Evolutionary conservation across 2,113 vertebrate genomes (phyloP).

Genomic region (Casuarius casuarius): DNA sequence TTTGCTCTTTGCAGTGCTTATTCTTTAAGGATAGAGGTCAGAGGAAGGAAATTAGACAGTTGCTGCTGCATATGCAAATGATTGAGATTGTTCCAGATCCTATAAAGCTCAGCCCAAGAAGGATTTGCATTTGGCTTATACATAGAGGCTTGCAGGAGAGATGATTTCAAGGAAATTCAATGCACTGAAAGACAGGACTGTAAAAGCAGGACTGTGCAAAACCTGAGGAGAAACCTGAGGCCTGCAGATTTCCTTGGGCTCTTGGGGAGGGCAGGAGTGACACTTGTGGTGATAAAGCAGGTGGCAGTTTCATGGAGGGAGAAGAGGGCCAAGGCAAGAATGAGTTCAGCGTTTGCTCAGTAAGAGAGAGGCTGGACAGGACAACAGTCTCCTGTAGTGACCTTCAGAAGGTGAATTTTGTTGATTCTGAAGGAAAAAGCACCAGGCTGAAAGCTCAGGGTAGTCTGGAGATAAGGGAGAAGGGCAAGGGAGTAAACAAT

Average conservation of each 20-base stretch:
- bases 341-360: neutral
- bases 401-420: neutral
- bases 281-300: neutral
- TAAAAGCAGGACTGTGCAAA: neutral
- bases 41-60: neutral
- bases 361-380: neutral
- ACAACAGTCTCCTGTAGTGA: neutral
- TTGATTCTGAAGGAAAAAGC: neutral
- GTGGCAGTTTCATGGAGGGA: fast-evolving
- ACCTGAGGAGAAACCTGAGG: neutral
- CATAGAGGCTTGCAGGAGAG: neutral
- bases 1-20: neutral
- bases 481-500: neutral
- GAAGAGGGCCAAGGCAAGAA: neutral
- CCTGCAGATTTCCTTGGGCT: fast-evolving
- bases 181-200: neutral
- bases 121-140: neutral
- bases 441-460: neutral
- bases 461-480: neutral
- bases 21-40: neutral
- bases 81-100: neutral
- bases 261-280: neutral
- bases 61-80: neutral
- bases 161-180: fast-evolving
- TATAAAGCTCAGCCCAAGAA: neutral